phyloP scores from a whole-genome alignment of 2,113 vertebrate genomes.

The Sialia sialis region DNA sequence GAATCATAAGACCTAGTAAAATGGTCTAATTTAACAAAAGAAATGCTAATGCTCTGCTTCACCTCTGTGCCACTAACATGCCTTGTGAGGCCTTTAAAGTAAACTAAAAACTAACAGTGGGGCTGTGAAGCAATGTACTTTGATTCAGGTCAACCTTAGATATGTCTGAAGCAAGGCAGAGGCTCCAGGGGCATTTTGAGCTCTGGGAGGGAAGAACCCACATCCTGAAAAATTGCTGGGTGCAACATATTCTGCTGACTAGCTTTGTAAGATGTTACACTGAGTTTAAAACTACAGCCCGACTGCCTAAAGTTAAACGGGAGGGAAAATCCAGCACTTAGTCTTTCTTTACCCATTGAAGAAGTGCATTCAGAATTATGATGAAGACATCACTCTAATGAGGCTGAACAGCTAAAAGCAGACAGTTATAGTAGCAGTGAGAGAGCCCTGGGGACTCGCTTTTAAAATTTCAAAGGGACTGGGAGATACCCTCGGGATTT shows the following conservation, averaged over 20 bases:
- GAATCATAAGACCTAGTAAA: neutral
- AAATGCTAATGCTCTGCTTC: neutral
- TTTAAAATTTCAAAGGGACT: neutral
- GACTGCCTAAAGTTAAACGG: neutral
- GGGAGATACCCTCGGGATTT: accelerated
- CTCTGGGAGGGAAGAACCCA: neutral
- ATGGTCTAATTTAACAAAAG: neutral
- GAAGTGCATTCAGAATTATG: neutral
- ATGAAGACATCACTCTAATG: neutral
- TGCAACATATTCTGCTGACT: neutral
- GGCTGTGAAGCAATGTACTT: neutral
- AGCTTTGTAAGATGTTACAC: neutral
- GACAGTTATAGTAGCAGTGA: neutral
- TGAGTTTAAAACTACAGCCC: neutral
- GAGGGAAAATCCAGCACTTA: neutral
- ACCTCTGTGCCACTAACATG: neutral
- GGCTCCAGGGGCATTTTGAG: neutral
- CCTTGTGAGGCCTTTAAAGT: neutral
- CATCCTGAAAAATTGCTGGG: neutral
- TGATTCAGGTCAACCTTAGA: neutral
- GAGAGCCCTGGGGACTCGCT: neutral
- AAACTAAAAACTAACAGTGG: neutral
- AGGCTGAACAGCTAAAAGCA: neutral
- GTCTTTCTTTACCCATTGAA: neutral
- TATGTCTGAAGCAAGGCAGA: neutral